Percentiles rank a stretch among this genome's conserved stretches.
phyloP scores from a whole-genome alignment of 92 coral and sea anemone species.

The Isaurus tuberculatus region DNA sequence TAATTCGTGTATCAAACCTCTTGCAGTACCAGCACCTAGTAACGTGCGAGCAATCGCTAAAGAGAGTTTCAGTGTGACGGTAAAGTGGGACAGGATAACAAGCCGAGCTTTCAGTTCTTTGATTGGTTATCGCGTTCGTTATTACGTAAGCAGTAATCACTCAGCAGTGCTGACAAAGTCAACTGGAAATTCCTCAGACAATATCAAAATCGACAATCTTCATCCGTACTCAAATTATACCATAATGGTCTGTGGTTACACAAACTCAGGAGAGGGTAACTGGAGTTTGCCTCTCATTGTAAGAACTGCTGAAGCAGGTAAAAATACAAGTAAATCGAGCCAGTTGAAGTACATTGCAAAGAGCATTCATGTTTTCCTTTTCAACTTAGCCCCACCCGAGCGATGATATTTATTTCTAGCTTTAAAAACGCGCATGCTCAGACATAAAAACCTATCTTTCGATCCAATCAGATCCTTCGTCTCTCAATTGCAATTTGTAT shows the following conservation, averaged over 20 bases:
- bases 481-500: too few species aligned
- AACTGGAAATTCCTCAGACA: not conserved
- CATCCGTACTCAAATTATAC: slow-evolving; percentile 27
- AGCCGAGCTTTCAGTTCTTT: not conserved
- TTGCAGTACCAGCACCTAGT: slow-evolving; percentile 22
- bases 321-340: too few species aligned
- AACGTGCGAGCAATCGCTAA: not conserved
- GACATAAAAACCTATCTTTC: too few species aligned
- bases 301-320: slow-evolving; percentile 35
- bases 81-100: slow-evolving; percentile 16
- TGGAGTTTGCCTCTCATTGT: slow-evolving; percentile 13
- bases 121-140: slow-evolving; percentile 7
- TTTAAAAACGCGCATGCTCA: too few species aligned
- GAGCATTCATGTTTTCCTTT: too few species aligned
- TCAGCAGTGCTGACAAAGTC: too few species aligned
- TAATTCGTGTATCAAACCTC: not conserved
- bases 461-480: too few species aligned
- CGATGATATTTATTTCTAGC: too few species aligned
- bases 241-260: slow-evolving; percentile 24
- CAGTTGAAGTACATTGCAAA: not conserved
- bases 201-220: not conserved
- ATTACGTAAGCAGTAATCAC: not conserved
- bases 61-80: not conserved
- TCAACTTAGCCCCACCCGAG: not conserved
- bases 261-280: slow-evolving; percentile 13